These are phyloP conservation scores for Balaeniceps rex DNA, from an alignment of 2,113 vertebrate genomes.

Conservation along the genomic window DNA sequence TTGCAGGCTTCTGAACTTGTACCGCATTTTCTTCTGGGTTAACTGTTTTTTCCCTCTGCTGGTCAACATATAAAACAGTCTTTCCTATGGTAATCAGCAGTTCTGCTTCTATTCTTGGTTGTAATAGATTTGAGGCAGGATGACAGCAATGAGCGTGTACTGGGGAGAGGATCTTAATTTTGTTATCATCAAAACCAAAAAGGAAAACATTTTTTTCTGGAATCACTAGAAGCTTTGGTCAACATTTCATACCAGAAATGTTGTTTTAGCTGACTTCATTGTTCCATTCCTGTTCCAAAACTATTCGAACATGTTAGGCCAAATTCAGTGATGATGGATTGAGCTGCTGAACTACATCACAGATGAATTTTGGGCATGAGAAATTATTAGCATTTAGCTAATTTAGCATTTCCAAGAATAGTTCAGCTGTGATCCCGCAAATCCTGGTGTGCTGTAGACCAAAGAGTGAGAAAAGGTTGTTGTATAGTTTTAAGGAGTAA, in stretches of 20 bases:
- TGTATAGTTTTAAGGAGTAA: not conserved
- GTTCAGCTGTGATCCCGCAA: not conserved
- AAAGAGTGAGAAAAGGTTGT: not conserved
- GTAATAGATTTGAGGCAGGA: not conserved
- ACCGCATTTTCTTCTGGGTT: not conserved
- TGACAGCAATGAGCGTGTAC: not conserved
- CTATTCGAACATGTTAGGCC: not conserved
- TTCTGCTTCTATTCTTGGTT: not conserved
- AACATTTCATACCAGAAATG: not conserved
- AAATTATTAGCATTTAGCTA: too few species aligned
- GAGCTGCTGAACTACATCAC: not conserved
- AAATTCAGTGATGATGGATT: not conserved
- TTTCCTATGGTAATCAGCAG: not conserved
- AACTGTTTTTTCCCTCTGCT: not conserved
- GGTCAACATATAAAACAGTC: not conserved
- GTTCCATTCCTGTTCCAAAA: not conserved
- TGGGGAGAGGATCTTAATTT: not conserved
- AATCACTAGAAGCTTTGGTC: not conserved
- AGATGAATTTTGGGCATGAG: not conserved
- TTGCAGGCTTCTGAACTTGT: not conserved
- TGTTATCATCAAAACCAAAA: not conserved
- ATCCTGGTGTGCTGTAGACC: not conserved
- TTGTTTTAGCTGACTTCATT: not conserved
- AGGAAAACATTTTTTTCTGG: not conserved
- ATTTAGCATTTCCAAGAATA: not conserved